Evolutionary conservation across 2,797 vertebrate genomes (phyloP).

Genomic region (Anas bahamensis): DNA sequence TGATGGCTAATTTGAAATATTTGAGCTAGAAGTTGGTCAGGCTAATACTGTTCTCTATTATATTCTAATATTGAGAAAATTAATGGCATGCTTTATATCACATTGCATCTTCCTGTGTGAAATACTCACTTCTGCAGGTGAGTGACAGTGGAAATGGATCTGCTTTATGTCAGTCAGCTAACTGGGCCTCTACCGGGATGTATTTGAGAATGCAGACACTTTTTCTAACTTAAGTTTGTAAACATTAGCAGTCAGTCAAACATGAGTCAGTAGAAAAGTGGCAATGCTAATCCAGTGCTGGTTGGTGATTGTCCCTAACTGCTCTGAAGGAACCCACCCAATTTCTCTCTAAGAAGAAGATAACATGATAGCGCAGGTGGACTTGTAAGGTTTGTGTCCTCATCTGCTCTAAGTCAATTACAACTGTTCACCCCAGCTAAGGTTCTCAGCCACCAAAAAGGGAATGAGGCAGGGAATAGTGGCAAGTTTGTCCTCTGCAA

Average conservation of each 20-base stretch:
- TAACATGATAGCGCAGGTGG: neutral
- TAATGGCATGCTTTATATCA: neutral
- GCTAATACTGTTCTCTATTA: neutral
- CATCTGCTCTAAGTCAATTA: neutral
- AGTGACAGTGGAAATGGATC: neutral
- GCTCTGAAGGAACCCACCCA: neutral
- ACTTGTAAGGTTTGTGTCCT: neutral
- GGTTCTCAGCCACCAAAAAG: neutral
- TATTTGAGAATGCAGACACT: neutral
- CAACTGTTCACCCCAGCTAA: neutral
- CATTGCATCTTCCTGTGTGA: neutral
- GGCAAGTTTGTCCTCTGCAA: neutral
- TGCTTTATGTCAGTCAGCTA: neutral
- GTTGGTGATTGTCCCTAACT: neutral
- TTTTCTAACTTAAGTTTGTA: neutral
- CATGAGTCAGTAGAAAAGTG: neutral
- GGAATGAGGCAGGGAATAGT: neutral
- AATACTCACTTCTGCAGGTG: neutral
- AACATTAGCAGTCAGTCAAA: neutral
- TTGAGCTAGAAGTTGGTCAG: neutral
- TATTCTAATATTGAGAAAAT: neutral
- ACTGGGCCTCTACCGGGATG: accelerated
- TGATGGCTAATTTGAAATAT: neutral
- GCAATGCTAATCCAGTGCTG: accelerated
- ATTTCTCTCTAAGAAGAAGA: neutral